Conservation (phyloP, 2,888 invertebrate species). For the Galerucella pusilla region DNA sequence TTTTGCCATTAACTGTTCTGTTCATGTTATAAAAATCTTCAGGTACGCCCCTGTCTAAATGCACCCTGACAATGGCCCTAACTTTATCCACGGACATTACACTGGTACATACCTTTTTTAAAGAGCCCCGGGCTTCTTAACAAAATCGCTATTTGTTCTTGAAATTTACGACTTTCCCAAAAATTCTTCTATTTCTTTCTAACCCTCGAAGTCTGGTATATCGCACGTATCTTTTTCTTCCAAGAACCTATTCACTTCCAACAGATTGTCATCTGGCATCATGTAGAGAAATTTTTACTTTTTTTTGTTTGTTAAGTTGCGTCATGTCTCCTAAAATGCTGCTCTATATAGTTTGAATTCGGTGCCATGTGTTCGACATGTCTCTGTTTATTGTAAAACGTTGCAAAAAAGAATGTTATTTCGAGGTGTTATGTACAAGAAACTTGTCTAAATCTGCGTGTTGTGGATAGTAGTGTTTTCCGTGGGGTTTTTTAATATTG, state of each 20-base stretch:
- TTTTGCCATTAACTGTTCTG: no score
- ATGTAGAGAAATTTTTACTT: conserved; percentile 24
- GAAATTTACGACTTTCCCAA: conserved; percentile 31
- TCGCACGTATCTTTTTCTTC: conserved; percentile 17
- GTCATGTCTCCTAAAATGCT: conserved; percentile 32
- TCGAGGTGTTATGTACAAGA: not conserved
- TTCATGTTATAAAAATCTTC: no score
- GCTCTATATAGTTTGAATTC: conserved; percentile 10
- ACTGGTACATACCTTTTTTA: not conserved
- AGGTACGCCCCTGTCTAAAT: conserved; percentile 3
- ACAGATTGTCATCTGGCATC: conserved; percentile 38
- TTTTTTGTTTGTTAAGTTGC: conserved; percentile 30
- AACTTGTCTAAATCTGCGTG: not conserved
- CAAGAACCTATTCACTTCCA: conserved; percentile 28
- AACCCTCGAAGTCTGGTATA: conserved; percentile 25
- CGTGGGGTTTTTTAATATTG: not conserved
- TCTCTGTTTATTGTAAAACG: conserved; percentile 11
- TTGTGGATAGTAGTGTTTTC: not conserved
- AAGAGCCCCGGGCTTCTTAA: not conserved
- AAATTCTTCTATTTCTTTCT: conserved; percentile 17
- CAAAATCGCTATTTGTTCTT: conserved; percentile 25
- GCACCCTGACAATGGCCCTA: not conserved
- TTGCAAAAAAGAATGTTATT: conserved; percentile 6
- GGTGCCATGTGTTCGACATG: conserved; percentile 40
- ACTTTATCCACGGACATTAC: not conserved